Evolutionary conservation across 2,888 invertebrate species (phyloP), one percentile per base, ranked within the genome.

Genomic region (Scaptomyza cyrtandrae): DNA sequence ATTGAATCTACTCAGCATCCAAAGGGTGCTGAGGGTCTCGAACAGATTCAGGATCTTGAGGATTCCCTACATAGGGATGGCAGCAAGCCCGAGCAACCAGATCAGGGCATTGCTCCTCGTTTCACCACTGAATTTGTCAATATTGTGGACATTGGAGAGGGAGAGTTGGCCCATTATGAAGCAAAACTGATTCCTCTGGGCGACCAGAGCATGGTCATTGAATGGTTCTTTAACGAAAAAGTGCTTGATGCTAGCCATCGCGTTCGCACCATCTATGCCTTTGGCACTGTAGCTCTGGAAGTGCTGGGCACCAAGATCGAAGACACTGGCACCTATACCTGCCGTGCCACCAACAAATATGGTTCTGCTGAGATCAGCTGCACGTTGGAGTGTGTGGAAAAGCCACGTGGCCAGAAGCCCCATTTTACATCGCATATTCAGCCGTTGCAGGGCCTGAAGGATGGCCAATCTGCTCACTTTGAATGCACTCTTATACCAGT

Each of bases 91-190:
- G 93, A 95, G 1, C 95, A 96, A 69, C 94, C 95, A 46, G 97
- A 97, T 74, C 95, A 95, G 73, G 97, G 97, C 10, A 95, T 96
- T 90, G 95, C 98, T 61, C 98, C 98, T 41, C 95, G 96, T 63
- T 98, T 98, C 89, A 97, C 96, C 6, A 96, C 97, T 0, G 96
- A 97, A 90, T 97, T 97, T 92, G 94, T 96, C 80, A 95, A 97
- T 78, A 94, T 98, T 66, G 93, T 94, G 10, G 97, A 97, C 86
- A 94, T 99, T 52, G 96, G 95, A 43, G 99, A 99, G 93, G 98
- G 98, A 62, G 98, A 99, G 92, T 96, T 98, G 80, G 98, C 98
- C 78, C 99, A 99, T 92, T 99, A 98, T 92, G 99, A 99, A 93
- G 99, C 98, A 39, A 97, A 97, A 52, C 94, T 99, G 7, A 96